Evolutionary conservation across 2,888 invertebrate species (phyloP).

Genomic region (Sphecodes monilicornis): DNA sequence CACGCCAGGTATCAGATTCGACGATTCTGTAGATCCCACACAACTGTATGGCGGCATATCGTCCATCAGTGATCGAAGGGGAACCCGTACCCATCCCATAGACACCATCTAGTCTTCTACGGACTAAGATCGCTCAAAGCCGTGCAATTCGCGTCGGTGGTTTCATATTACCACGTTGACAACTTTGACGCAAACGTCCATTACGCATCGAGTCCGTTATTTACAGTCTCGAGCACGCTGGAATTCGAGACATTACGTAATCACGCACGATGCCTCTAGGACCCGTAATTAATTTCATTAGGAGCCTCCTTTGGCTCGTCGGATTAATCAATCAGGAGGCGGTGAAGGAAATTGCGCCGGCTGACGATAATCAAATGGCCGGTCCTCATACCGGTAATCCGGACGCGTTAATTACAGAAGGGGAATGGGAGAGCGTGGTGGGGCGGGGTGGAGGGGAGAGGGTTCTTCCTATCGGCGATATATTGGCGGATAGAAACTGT

Average conservation of each 20-base stretch:
- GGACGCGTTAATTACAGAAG: conserved; percentile 53
- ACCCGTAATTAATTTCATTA: conserved; percentile 36
- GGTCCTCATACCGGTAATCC: conserved; percentile 36
- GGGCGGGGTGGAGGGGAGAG: not conserved
- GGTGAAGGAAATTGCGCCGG: conserved; percentile 33
- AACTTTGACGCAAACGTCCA: not conserved
- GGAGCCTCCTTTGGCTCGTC: conserved; percentile 10
- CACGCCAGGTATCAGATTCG: not conserved
- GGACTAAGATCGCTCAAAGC: not conserved
- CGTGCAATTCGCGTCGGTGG: not conserved
- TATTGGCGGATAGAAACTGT: conserved; percentile 50
- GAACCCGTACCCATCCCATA: not conserved
- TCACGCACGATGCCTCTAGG: conserved; percentile 21
- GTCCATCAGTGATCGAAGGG: not conserved
- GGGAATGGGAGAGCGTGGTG: not conserved
- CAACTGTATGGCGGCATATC: not conserved
- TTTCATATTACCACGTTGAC: not conserved
- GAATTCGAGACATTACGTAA: conserved; percentile 31
- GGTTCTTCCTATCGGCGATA: not conserved
- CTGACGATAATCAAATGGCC: conserved; percentile 55
- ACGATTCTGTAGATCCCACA: not conserved
- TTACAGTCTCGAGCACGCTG: conserved; percentile 14
- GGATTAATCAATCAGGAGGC: conserved; percentile 44
- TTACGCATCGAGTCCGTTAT: conserved; percentile 7
- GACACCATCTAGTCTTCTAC: not conserved